Evolutionary conservation across 2,113 vertebrate species (phyloP).

Genomic region (Daboia siamensis): DNA sequence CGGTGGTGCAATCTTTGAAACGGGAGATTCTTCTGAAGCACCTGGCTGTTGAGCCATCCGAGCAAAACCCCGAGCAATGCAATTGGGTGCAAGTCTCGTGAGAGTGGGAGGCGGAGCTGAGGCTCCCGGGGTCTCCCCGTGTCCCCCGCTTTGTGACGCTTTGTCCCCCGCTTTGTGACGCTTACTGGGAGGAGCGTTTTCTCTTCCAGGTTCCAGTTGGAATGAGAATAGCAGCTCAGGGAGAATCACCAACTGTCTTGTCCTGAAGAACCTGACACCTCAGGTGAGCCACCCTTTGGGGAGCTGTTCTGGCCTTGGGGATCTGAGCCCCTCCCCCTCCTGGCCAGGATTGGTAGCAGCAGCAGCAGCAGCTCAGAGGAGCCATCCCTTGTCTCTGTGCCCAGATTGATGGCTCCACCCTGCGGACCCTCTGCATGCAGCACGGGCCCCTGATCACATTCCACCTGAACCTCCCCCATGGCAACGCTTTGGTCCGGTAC

Average conservation of each 20-base stretch:
- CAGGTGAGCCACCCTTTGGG: conserved; percentile 77
- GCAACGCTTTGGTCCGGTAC: conserved; percentile 97
- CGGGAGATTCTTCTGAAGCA: background rate
- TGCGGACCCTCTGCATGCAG: conserved; percentile 99
- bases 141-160: background rate
- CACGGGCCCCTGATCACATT: conserved; percentile 99
- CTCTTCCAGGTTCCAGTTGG: conserved; percentile 88
- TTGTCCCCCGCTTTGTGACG: too few species aligned
- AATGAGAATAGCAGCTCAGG: conserved; percentile 93
- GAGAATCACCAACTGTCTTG: conserved; percentile 97
- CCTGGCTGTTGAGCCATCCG: background rate
- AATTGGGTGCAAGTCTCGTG: background rate
- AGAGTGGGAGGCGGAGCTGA: background rate
- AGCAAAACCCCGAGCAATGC: too few species aligned
- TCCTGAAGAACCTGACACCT: conserved; percentile 99
- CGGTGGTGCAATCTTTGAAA: background rate
- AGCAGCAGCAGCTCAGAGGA: fast-evolving
- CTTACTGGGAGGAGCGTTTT: background rate
- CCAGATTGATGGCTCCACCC: conserved; percentile 96
- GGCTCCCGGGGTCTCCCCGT: background rate
- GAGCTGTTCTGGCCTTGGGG: background rate
- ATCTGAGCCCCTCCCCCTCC: fast-evolving
- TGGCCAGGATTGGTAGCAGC: background rate
- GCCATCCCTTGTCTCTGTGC: fast-evolving
- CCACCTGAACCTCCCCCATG: conserved; percentile 99